phyloP scores from a whole-genome alignment of 2,888 invertebrate genomes.

The Rhamnusium bicolor region DNA sequence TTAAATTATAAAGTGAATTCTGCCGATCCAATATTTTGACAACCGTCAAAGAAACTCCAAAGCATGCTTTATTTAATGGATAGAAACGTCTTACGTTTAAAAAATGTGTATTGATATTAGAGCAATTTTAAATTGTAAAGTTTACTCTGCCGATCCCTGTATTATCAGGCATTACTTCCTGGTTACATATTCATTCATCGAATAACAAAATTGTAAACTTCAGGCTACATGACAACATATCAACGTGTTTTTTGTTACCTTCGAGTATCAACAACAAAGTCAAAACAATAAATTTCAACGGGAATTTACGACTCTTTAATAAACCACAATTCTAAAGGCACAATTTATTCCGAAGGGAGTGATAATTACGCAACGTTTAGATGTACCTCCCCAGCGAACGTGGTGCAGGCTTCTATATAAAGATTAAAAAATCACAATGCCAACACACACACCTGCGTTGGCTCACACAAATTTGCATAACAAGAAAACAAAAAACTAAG shows the following conservation, averaged over 20 bases:
- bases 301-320: conserved; percentile 7
- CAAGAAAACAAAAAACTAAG: conserved; percentile 1
- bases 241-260: background rate
- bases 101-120: no score
- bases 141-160: no score
- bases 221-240: background rate
- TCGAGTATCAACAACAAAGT: background rate
- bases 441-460: conserved; percentile 23
- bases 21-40: no score
- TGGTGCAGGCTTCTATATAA: conserved; percentile 5
- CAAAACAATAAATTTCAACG: background rate
- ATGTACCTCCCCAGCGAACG: background rate
- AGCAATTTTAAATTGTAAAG: no score
- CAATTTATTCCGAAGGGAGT: conserved; percentile 4
- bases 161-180: no score
- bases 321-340: conserved; percentile 1
- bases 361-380: background rate
- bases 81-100: no score
- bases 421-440: conserved; percentile 23
- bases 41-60: no score
- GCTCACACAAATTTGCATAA: conserved; percentile 21
- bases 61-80: no score
- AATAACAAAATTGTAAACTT: background rate
- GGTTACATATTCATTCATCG: no score
- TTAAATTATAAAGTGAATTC: no score